Conservation (phyloP, 2,113 vertebrate species). For the Zapornia atra region DNA sequence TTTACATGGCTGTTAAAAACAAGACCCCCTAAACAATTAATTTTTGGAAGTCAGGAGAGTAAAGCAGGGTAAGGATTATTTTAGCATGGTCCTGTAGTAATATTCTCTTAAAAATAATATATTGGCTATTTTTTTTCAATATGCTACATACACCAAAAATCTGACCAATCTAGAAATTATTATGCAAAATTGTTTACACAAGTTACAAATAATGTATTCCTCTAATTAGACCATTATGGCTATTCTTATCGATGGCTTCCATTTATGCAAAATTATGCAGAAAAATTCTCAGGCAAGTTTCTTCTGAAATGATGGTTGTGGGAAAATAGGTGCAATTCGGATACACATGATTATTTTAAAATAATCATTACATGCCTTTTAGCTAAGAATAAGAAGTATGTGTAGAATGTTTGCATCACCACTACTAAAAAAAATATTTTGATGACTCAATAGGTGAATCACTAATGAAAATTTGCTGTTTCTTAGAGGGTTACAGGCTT, state of each 20-base stretch:
- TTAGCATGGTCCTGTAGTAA: not conserved
- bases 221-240: not conserved
- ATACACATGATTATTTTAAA: not conserved
- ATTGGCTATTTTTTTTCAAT: not conserved
- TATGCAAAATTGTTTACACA: not conserved
- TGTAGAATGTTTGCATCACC: not conserved
- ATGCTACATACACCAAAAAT: not conserved
- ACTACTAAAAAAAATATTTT: not conserved
- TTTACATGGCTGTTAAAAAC: not conserved
- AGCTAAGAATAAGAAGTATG: not conserved
- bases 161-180: not conserved
- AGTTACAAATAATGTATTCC: not conserved
- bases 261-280: not conserved
- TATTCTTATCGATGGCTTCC: not conserved
- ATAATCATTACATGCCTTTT: not conserved
- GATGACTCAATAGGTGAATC: not conserved
- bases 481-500: not conserved
- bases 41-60: not conserved
- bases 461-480: not conserved
- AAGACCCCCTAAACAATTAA: accelerated
- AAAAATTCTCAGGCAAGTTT: not conserved
- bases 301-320: not conserved
- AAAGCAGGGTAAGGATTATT: not conserved
- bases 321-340: not conserved
- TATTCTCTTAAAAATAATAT: not conserved